Conservation (phyloP, 2,888 invertebrate species). For the Heliconius erato region DNA sequence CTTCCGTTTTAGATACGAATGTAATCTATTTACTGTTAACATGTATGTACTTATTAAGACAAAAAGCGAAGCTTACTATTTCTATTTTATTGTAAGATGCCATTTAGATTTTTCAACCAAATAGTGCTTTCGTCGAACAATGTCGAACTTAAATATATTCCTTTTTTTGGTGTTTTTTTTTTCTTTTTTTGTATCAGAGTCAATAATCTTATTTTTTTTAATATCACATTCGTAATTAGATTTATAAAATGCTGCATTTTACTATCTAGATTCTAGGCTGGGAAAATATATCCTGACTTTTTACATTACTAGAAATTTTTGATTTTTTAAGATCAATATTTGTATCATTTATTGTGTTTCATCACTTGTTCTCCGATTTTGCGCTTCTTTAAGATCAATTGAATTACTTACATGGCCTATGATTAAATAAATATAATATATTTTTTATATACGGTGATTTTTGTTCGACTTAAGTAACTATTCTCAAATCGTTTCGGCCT, state of each 20-base stretch:
- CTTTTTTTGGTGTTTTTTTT: background rate
- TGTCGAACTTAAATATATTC: background rate
- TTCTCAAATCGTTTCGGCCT: constrained; percentile 21
- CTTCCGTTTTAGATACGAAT: constrained; percentile 40
- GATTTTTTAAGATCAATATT: background rate
- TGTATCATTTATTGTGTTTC: too few relatives aligned
- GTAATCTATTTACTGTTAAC: constrained; percentile 32
- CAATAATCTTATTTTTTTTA: background rate
- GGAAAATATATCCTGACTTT: too few relatives aligned
- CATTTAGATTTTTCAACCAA: background rate
- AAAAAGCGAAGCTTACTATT: constrained; percentile 18
- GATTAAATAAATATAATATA: background rate
- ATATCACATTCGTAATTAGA: background rate
- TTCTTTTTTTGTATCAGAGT: background rate
- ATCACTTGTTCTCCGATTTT: background rate
- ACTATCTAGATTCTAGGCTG: too few relatives aligned
- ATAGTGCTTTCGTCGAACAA: constrained; percentile 3
- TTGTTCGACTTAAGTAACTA: background rate
- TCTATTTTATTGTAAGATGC: constrained; percentile 12
- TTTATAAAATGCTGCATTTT: too few relatives aligned
- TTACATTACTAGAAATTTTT: background rate
- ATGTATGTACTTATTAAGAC: constrained; percentile 43
- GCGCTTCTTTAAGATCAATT: background rate
- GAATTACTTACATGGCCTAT: background rate
- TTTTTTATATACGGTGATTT: background rate